phyloP scores from a whole-genome alignment of 2,113 vertebrate species.

The Merops nubicus region DNA sequence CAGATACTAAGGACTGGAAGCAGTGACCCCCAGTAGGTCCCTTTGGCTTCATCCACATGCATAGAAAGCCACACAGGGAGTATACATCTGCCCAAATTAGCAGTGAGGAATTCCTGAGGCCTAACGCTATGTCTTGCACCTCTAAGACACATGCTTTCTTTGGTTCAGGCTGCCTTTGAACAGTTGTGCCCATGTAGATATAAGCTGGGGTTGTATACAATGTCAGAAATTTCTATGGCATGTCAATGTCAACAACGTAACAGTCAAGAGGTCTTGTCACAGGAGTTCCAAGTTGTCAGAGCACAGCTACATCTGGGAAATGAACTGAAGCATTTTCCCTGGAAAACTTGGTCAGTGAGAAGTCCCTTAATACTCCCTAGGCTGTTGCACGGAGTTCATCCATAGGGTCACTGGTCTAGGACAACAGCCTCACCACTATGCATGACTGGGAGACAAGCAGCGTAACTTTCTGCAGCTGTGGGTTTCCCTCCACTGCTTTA shows the following conservation, averaged over 20 bases:
- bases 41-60: neutral
- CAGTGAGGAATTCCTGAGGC: neutral
- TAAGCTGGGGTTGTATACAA: neutral
- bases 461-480: neutral
- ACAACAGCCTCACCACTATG: fast-evolving
- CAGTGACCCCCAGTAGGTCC: neutral
- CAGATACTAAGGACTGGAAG: neutral
- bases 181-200: neutral
- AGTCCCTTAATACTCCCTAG: neutral
- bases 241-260: neutral
- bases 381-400: neutral
- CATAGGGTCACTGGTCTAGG: neutral
- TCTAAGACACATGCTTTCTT: neutral
- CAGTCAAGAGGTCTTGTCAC: neutral
- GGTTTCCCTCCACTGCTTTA: neutral
- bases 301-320: neutral
- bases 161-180: neutral
- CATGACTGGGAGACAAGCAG: neutral
- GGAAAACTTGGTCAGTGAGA: neutral
- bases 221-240: neutral
- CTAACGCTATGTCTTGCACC: neutral
- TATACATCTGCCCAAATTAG: neutral
- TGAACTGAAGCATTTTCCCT: neutral
- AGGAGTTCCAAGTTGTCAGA: neutral
- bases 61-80: neutral